Base-by-base conservation (phyloP, 2,113 vertebrate genomes). In the Typhlomys cinereus region DNA sequence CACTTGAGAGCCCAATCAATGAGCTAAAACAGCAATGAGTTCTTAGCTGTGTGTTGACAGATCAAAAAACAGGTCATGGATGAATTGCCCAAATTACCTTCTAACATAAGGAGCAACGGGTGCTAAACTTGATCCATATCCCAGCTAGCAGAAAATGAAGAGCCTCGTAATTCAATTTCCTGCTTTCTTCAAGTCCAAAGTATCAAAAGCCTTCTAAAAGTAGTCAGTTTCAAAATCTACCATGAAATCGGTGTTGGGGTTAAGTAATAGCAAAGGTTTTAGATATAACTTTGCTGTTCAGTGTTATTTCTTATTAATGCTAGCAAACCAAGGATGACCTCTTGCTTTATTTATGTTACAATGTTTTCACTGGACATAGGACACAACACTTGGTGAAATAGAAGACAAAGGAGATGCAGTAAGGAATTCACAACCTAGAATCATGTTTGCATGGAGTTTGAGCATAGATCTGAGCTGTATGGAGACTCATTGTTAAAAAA, bases 121-220 rank as follows among this genome's bases (percentile, higher is more conserved):
- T 54, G 31, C 46, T 54, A 88, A 44, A 75, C 20, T 50, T 78
- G 83, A 85, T 92, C 88, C 92, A 61, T 90, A 90, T n/a, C 7
- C 29, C 59, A 79, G 78, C 54, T 59, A 79, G 46, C 41, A 71
- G 39, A 59, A 15, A 85, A 71, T 84, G 92, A 75, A 96, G 27
- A 93, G 15, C 15, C 62, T 78, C 88, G 90, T 92, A 90, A 93
- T 92, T 95, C 85, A 90, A 78, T 93, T 89, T 92, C 62, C 52
- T 57, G 31, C 64, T 66, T 89, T 96, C 62, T 88, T 92, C 69
- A 93, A 79, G 52, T 71, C 25, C 29, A 93, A 59, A 66, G 85
- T 96, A 92, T 94, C 34, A 92, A 96, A 95, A 94, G 64, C 74
- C 88, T 95, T 61, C 59, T 17, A 2, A 82, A 89, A 79, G 85